Evolutionary conservation across 1,140 invertebrate genomes (phyloP), one percentile per base, ranked within the genome.

Genomic region (Drosophila kanapiae): DNA sequence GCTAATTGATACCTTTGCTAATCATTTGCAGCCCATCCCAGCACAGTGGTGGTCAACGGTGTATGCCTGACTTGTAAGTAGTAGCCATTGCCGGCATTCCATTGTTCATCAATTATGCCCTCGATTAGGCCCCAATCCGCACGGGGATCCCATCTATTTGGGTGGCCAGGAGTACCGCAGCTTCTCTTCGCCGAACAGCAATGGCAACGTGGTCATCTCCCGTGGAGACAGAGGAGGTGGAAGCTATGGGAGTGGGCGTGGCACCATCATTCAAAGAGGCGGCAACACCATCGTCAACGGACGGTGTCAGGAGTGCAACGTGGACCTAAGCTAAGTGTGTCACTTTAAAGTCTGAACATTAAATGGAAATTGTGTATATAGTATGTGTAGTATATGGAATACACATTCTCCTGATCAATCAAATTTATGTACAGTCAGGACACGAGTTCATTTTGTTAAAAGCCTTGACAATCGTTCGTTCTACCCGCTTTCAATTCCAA

Each of bases 11-110:
- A 23, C 23, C 31, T 33, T 33, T 43, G 7, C 43, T 42, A 40
- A 59, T 68, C 27, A 75, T 69, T 71, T 60, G 13, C 75, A 87
- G 84, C 80, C 38, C 43, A 51, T 42, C 84, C 84, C 60, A 10
- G 77, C 51, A 83, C 80, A 2, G 84, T 87, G 58, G 80, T 87
- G 5, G 80, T 87, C 0, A 87, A 87, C 38, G 84, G 84, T 5
- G 74, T 78, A 23, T 87, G 84, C 23, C 57, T 87, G 49, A 88
- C 77, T 37, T 87, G 84, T 87, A 59, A 87, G 84, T 80, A 33
- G n/a, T 4, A 16, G 9, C 10, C 37, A 8, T 54, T 64, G 43
- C 54, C 54, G 13, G 9, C 61, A 11, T 5, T 6, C 29, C 42
- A 8, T 45, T 57, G 13, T 31, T 31, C 23, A 60, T 31, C 23